A percentile compares a stretch with the other conserved stretches of the same genome.
phyloP scores from a whole-genome alignment of 2,113 vertebrate species.

The Boulengeromyrus knoepffleri region DNA sequence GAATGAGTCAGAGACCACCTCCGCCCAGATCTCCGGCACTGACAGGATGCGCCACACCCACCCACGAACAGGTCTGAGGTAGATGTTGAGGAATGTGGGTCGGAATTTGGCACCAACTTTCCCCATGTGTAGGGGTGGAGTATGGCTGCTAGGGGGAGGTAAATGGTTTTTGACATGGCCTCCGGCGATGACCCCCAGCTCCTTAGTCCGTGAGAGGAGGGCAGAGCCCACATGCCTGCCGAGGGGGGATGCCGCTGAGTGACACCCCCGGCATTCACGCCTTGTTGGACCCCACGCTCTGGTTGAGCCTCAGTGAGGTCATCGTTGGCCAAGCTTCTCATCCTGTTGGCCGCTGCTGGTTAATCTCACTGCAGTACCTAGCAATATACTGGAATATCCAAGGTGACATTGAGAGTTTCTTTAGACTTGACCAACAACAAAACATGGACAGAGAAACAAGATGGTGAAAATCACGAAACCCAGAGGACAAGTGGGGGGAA shows the following conservation, averaged over 20 bases:
- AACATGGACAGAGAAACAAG: background rate
- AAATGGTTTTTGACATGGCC: constrained; percentile 45
- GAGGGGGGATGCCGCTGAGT: constrained; percentile 18
- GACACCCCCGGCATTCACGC: constrained; percentile 20
- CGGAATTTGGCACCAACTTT: constrained; percentile 25
- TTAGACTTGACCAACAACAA: background rate
- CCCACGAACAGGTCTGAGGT: background rate
- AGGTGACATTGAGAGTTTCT: background rate
- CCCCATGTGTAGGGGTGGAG: constrained; percentile 16
- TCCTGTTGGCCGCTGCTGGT: background rate
- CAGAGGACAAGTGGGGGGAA: background rate
- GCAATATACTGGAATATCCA: background rate
- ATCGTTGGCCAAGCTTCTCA: background rate
- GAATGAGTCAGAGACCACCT: background rate
- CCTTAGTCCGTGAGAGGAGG: constrained; percentile 35
- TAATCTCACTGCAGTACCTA: background rate
- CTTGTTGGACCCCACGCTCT: constrained; percentile 16
- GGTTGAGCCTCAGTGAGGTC: constrained; percentile 12
- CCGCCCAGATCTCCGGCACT: background rate
- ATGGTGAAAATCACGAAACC: background rate
- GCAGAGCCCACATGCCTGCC: constrained; percentile 32
- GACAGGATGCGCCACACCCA: constrained; percentile 3
- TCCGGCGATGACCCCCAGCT: constrained; percentile 26
- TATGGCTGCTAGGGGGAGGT: constrained; percentile 25
- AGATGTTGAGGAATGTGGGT: constrained; percentile 31